These are phyloP conservation scores for Eurosta solidaginis DNA, from an alignment of 1,140 invertebrate species.

Conservation along the genomic window DNA sequence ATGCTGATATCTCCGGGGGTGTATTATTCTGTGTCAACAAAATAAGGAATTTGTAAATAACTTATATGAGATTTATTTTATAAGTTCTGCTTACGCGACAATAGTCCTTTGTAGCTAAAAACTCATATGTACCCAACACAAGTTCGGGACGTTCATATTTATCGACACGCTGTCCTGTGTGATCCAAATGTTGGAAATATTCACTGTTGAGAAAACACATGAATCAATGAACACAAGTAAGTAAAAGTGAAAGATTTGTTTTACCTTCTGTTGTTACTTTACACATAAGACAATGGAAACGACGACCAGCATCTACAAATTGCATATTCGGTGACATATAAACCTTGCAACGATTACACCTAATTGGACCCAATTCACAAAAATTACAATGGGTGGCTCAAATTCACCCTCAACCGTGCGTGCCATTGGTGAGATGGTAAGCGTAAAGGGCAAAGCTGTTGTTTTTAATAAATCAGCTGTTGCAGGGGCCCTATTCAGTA, in stretches of 20 bases:
- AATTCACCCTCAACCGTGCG: conserved; percentile 72
- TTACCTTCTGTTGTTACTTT: conserved; percentile 91
- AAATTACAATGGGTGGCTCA: conserved; percentile 84
- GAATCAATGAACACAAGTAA: background rate
- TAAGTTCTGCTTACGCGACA: conserved; percentile 74
- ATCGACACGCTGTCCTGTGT: conserved; percentile 90
- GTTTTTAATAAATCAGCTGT: conserved; percentile 94
- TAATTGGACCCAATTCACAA: conserved; percentile 89
- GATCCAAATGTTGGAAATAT: conserved; percentile 98
- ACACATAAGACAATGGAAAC: conserved; percentile 96
- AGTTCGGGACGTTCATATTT: conserved; percentile 94
- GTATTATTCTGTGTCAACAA: conserved; percentile 75
- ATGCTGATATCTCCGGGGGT: conserved; percentile 90
- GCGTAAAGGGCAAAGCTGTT: conserved; percentile 89
- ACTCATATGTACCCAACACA: conserved; percentile 95
- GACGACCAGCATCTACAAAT: conserved; percentile 94
- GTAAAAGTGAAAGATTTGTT: conserved; percentile 7
- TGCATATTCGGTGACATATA: conserved; percentile 99
- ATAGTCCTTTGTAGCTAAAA: conserved; percentile 96
- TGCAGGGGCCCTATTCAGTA: too few species aligned
- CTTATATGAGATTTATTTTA: background rate
- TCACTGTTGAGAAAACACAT: conserved; percentile 70
- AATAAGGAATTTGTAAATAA: conserved; percentile 32
- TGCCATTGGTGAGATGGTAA: conserved; percentile 90
- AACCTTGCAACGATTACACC: conserved; percentile 96